These are phyloP conservation scores for Lathronympha strigana DNA, from an alignment of 2,888 invertebrate species.

Conservation along the genomic window DNA sequence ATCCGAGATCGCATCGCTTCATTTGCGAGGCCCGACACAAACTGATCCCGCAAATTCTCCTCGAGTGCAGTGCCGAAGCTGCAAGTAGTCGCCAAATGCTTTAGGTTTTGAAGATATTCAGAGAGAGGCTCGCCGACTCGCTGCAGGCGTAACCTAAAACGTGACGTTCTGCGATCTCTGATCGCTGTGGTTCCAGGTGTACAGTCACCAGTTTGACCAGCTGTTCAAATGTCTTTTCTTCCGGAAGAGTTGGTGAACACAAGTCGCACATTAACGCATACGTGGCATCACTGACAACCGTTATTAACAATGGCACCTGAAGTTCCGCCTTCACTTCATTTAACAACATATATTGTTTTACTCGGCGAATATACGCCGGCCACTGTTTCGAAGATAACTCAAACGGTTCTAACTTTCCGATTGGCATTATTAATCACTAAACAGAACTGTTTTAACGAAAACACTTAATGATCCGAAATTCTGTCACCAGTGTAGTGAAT, in stretches of 20 bases:
- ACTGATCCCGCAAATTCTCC: too few relatives aligned
- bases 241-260: neutral
- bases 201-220: neutral
- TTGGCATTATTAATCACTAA: too few relatives aligned
- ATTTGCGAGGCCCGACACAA: slow-evolving; percentile 31
- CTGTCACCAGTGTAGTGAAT: too few relatives aligned
- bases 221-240: neutral
- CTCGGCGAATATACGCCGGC: neutral
- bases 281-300: neutral
- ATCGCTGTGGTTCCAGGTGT: neutral
- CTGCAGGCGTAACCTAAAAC: neutral
- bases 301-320: neutral
- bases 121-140: neutral
- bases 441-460: too few relatives aligned
- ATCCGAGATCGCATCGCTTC: slow-evolving; percentile 45
- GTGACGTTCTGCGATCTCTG: neutral
- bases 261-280: neutral
- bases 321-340: neutral
- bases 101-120: neutral
- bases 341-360: neutral
- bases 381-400: neutral
- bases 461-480: too few relatives aligned
- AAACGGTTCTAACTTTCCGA: neutral
- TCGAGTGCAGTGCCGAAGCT: neutral
- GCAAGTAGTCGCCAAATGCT: neutral